Evolutionary conservation across 2,113 vertebrate species (phyloP), one percentile per base, ranked within the genome.

Genomic region (Marmota flaviventris): DNA sequence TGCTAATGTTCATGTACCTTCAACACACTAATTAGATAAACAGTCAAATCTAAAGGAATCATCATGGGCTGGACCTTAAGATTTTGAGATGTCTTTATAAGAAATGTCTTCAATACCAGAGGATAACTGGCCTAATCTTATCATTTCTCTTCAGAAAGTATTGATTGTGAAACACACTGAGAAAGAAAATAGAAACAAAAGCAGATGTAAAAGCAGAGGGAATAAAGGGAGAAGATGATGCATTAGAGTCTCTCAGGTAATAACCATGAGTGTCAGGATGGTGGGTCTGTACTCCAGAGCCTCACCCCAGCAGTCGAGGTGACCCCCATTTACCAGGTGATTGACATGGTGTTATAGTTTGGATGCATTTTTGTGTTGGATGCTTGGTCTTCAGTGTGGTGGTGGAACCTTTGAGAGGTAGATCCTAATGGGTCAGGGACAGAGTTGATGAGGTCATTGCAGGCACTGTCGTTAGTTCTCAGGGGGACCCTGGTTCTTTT

Each of bases 91-190:
- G 48, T 69, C 16, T 48, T 78, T 29, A 77, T 51, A 24, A 58
- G n/a, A 61, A 95, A 8, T 81, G 14, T 95, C 37, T 75, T 87
- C n/a, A 42, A 3, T 39, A 63, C 24, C 75, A 87, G 56, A 18
- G 65, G 77, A 89, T 37, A 94, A 51, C 34, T 75, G 56, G 22
- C 45, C 27, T 83, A 70, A 48, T 48, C 27, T 32, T 25, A 87
- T 42, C 12, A 65, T 90, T 37, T 87, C 5, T 83, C 24, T 89
- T 63, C 24, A 88, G 89, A 91, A 73, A 87, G 87, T 58, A 84
- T 1, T 82, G 65, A 76, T 76, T 51, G 32, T 85, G 58, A 89
- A 65, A 65, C 9, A 75, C 12, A 70, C n/a, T 20, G n/a, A 85
- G 24, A 67, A 18, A 75, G 29, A 75, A 13, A 58, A n/a, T 17